Base-by-base conservation (phyloP, 2,797 vertebrate species). In the Fistularia tabacaria region DNA sequence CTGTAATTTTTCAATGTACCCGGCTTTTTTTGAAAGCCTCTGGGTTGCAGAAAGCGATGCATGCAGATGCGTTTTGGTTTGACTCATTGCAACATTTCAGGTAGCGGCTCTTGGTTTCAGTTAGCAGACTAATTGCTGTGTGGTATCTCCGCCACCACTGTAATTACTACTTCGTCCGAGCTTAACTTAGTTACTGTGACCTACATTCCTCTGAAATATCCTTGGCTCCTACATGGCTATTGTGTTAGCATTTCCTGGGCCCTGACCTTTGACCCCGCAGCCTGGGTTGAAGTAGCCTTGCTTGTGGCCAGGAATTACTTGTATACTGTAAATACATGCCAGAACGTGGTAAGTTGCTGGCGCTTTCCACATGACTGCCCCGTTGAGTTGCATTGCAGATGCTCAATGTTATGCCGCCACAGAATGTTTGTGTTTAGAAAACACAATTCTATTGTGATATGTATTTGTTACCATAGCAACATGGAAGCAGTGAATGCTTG, bases 111-210 rank as follows among this genome's bases (percentile, higher is more conserved):
- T 50, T 39, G 49, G 36, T 66, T 66, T 79, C 79, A 86, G 79
- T 83, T 86, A 76, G 71, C 57, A 51, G 58, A 89, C 92, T 49
- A 74, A 69, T 67, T 59, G 64, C 69, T 38, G 45, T 65, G 64
- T 37, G 75, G 77, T 75, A 63, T 70, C 67, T 69, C 64, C 73
- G 74, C 66, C 71, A 52, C 71, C 14, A 69, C 82, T 83, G 84
- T 84, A 83, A 86, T 89, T 82, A 71, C 71, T 36, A 50, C 71
- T 74, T 75, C 77, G 66, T 59, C 71, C 81, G 43, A 65, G 69
- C 75, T 75, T 88, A 88, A 88, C 84, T 82, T 85, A 85, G 86
- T 89, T 84, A 82, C 64, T 73, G 69, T 87, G 88, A 87, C 87
- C 88, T 78, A 90, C 85, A 91, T 90, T 88, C 83, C 80, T 76